A percentile compares a stretch with the other conserved stretches of the same genome.
These are phyloP conservation scores for Ennomos quercinarius DNA, from an alignment of 2,888 invertebrate genomes.

Conservation along the genomic window DNA sequence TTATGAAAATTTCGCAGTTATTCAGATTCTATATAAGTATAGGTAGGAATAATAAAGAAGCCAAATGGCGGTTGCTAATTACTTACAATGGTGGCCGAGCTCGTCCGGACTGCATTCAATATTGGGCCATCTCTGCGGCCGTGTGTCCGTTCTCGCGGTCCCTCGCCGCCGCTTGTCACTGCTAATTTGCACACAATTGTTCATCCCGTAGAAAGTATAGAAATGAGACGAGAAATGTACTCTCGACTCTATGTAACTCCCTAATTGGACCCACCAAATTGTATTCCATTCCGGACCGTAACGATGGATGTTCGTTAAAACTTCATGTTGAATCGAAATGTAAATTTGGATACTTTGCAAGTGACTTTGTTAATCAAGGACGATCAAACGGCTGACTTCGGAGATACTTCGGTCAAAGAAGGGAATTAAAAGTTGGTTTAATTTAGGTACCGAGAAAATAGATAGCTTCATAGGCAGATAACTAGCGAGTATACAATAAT, in stretches of 20 bases:
- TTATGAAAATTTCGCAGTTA: too few species aligned
- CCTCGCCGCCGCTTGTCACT: conserved; percentile 69
- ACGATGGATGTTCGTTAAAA: conserved; percentile 66
- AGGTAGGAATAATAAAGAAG: too few species aligned
- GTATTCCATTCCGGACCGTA: conserved; percentile 54
- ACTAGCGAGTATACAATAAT: too few species aligned
- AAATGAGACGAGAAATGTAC: conserved; percentile 74
- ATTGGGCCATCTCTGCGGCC: conserved; percentile 18
- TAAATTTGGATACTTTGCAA: conserved; percentile 57
- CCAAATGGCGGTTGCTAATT: conserved; percentile 4
- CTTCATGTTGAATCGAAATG: conserved; percentile 62
- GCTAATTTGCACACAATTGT: conserved; percentile 83
- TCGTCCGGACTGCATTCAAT: conserved; percentile 2
- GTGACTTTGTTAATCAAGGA: conserved; percentile 56
- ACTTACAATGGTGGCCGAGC: conserved; percentile 3
- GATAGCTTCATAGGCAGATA: too few species aligned
- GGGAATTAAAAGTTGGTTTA: conserved; percentile 28
- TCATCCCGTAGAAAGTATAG: conserved; percentile 75
- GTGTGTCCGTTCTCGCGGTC: conserved; percentile 63
- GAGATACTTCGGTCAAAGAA: conserved; percentile 27
- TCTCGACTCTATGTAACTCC: conserved; percentile 66
- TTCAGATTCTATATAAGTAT: too few species aligned
- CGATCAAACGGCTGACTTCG: conserved; percentile 48
- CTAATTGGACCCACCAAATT: conserved; percentile 72
- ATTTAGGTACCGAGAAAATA: conserved; percentile 19